Conservation (phyloP, 2,797 vertebrate genomes). For the Eospalax fontanierii region DNA sequence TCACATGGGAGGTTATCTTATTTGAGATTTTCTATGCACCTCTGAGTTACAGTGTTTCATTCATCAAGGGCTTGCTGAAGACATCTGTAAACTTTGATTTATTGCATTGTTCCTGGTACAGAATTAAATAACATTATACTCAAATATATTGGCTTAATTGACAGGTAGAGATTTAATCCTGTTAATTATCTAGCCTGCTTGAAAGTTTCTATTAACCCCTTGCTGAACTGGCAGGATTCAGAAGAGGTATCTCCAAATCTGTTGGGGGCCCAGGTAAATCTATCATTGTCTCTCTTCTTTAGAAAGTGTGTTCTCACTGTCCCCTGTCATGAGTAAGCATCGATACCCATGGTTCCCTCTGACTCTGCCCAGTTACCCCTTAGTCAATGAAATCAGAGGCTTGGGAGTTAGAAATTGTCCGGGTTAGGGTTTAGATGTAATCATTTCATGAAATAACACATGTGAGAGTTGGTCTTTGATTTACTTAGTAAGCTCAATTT, state of each 20-base stretch:
- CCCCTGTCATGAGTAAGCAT: neutral
- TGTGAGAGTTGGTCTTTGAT: neutral
- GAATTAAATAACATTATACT: constrained; percentile 88
- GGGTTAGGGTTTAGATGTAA: neutral
- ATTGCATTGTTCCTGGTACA: constrained; percentile 85
- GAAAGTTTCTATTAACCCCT: constrained; percentile 86
- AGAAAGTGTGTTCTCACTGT: neutral
- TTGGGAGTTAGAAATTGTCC: neutral
- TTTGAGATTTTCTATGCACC: constrained; percentile 87
- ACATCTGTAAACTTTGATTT: constrained; percentile 89
- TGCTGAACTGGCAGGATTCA: constrained; percentile 18
- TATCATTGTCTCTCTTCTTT: neutral
- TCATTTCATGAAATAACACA: neutral
- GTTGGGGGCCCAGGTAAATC: constrained; percentile 28
- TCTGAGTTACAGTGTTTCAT: constrained; percentile 86
- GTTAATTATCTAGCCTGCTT: constrained; percentile 83
- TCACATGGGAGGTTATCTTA: constrained; percentile 87
- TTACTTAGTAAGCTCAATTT: constrained; percentile 6
- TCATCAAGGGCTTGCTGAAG: constrained; percentile 88
- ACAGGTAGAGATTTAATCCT: constrained; percentile 87
- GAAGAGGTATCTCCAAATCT: constrained; percentile 30
- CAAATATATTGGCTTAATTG: constrained; percentile 88
- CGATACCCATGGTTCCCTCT: neutral
- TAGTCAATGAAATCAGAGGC: neutral
- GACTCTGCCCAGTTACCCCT: neutral